phyloP scores from a whole-genome alignment of 1,140 invertebrate genomes.

The Oscheius sp. region DNA sequence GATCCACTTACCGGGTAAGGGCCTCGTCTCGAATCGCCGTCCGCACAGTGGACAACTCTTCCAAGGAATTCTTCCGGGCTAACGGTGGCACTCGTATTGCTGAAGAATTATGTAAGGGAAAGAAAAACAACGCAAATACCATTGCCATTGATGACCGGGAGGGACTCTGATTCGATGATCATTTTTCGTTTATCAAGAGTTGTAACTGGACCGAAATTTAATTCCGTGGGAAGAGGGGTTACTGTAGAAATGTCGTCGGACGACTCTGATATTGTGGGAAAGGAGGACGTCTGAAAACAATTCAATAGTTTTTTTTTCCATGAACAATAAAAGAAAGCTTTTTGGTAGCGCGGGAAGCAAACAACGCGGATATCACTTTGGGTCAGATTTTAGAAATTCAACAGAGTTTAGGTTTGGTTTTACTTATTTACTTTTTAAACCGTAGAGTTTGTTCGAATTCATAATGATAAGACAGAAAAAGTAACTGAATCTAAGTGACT shows the following conservation, averaged over 20 bases:
- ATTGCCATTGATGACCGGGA: slow-evolving; percentile 10
- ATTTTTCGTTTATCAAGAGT: slow-evolving; percentile 5
- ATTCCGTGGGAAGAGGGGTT: slow-evolving; percentile 22
- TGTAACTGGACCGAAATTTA: slow-evolving; percentile 13
- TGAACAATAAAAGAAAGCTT: background rate
- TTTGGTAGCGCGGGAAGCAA: background rate
- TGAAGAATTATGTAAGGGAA: no score
- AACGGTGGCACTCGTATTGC: no score
- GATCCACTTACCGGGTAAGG: no score
- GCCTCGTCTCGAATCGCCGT: no score
- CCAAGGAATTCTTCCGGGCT: no score
- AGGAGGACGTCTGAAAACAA: slow-evolving; percentile 56
- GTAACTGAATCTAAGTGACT: no score
- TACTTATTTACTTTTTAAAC: background rate
- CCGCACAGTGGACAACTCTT: no score
- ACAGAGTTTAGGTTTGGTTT: background rate
- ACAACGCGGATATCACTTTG: background rate
- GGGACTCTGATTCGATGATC: slow-evolving; percentile 13
- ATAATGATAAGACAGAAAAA: background rate
- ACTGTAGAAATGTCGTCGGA: slow-evolving; percentile 42
- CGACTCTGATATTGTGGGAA: slow-evolving; percentile 50
- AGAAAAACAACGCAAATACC: no score
- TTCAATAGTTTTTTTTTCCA: background rate
- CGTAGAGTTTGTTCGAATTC: background rate
- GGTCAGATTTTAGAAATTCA: background rate